Evolutionary conservation across 2,888 invertebrate genomes (phyloP).

Genomic region (Plebejus melissa): DNA sequence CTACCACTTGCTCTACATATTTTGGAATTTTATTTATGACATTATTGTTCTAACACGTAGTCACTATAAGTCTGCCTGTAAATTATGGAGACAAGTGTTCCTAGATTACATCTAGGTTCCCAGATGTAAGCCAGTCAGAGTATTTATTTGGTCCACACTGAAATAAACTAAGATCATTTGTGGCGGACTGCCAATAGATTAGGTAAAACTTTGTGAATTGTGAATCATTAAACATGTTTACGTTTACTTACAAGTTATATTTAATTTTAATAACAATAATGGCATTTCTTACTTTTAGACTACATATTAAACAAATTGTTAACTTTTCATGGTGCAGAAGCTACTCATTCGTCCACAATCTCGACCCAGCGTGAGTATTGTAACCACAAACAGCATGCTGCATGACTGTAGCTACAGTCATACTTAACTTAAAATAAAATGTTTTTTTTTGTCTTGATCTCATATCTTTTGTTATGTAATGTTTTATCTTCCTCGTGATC

Average conservation of each 20-base stretch:
- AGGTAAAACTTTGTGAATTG: not conserved
- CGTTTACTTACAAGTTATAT: not conserved
- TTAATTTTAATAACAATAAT: no score
- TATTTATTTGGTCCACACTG: not conserved
- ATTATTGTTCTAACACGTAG: not conserved
- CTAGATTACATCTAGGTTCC: not conserved
- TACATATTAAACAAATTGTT: slow-evolving; percentile 35
- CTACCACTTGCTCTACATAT: no score
- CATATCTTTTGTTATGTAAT: not conserved
- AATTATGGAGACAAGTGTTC: not conserved
- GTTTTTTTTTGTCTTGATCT: no score
- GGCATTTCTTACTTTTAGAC: not conserved
- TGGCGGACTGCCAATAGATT: not conserved
- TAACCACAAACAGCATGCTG: slow-evolving; percentile 32
- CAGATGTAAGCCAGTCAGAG: not conserved
- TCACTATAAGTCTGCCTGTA: not conserved
- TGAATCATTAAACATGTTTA: not conserved
- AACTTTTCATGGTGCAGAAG: slow-evolving; percentile 65
- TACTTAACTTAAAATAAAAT: not conserved
- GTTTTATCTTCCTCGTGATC: not conserved
- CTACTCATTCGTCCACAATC: slow-evolving; percentile 74
- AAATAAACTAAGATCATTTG: not conserved
- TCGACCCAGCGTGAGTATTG: slow-evolving; percentile 70
- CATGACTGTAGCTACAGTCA: slow-evolving; percentile 32
- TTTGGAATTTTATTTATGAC: not conserved